A percentile compares a stretch with the other conserved stretches of the same genome.
phyloP scores from a whole-genome alignment of 2,888 invertebrate species.

The Caenorhabditis afra region DNA sequence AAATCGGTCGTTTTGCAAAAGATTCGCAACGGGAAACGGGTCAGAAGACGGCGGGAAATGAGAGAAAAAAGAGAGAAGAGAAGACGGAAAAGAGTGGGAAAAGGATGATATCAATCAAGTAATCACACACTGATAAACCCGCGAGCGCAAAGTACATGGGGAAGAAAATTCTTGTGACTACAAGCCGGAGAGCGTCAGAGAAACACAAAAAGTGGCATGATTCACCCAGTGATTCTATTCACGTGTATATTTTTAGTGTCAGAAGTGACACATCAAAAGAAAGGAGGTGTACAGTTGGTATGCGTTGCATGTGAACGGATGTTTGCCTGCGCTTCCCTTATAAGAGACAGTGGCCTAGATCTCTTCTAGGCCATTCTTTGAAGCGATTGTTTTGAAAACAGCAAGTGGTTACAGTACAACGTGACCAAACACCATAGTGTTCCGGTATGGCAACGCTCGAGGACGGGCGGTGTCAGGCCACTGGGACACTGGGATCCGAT shows the following conservation, averaged over 20 bases:
- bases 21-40: slow-evolving; percentile 27
- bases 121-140: slow-evolving; percentile 23
- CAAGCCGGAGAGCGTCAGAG: slow-evolving; percentile 18
- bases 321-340: too few relatives aligned
- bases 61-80: neutral
- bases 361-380: neutral
- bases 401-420: neutral
- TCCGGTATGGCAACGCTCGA: neutral
- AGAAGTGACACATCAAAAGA: too few relatives aligned
- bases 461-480: slow-evolving; percentile 21
- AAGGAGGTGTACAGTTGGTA: too few relatives aligned
- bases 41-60: slow-evolving; percentile 25
- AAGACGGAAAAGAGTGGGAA: slow-evolving; percentile 3
- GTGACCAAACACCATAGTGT: neutral
- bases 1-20: slow-evolving; percentile 4
- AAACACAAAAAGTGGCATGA: slow-evolving; percentile 51
- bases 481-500: slow-evolving; percentile 2
- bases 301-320: too few relatives aligned
- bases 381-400: neutral
- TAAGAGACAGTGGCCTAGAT: neutral
- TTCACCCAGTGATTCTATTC: slow-evolving; percentile 29
- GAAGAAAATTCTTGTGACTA: slow-evolving; percentile 32
- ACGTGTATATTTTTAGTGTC: slow-evolving; percentile 16
- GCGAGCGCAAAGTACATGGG: slow-evolving; percentile 49
- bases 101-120: slow-evolving; percentile 45